Conservation (phyloP, 2,113 vertebrate genomes). For the Glaucidium brasilianum region DNA sequence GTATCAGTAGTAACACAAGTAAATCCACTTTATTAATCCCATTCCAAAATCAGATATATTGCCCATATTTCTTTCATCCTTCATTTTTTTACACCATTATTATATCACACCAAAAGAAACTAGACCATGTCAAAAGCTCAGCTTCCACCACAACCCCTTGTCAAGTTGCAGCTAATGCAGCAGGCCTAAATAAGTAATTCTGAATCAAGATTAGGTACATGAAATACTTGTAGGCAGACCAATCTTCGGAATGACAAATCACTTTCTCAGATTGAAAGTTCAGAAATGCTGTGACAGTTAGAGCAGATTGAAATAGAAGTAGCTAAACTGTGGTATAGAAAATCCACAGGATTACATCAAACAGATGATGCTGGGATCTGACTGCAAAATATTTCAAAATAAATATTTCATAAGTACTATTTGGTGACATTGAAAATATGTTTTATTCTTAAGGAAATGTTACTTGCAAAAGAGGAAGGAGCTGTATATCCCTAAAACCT, state of each 20-base stretch:
- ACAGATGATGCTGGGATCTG: background rate
- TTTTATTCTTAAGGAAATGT: background rate
- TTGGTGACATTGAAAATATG: background rate
- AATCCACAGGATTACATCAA: background rate
- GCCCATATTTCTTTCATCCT: background rate
- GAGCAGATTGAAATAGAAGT: background rate
- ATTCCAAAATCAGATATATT: background rate
- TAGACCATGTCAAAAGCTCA: background rate
- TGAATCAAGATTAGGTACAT: background rate
- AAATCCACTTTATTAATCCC: background rate
- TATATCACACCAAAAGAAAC: background rate
- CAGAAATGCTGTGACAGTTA: background rate
- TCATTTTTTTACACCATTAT: background rate
- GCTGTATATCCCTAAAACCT: background rate
- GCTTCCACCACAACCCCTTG: background rate
- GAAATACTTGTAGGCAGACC: background rate
- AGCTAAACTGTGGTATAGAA: background rate
- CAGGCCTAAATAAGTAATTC: background rate
- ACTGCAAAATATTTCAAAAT: background rate
- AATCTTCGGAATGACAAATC: background rate
- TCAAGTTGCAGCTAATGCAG: background rate
- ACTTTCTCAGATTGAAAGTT: background rate
- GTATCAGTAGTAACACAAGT: background rate
- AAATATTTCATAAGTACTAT: background rate
- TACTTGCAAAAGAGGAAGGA: background rate